Conservation (phyloP, 1,140 invertebrate species). For the Archivesica marissinica region DNA sequence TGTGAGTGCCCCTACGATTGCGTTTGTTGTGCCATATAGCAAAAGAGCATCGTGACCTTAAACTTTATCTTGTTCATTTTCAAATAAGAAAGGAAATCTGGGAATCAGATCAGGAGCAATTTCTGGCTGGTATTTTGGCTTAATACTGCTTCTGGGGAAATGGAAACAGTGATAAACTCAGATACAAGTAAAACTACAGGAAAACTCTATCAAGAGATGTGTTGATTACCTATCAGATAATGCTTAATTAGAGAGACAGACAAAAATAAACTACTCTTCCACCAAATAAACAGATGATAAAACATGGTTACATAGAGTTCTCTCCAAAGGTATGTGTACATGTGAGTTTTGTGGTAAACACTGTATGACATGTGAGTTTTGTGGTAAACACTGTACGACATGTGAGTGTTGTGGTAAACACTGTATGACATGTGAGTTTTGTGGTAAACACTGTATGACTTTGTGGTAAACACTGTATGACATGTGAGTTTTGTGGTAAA, state of each 20-base stretch:
- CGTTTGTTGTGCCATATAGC: neutral
- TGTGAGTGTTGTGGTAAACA: neutral
- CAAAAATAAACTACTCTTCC: neutral
- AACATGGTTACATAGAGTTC: neutral
- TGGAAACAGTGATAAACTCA: neutral
- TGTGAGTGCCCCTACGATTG: neutral
- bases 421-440: neutral
- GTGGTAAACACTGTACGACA: neutral
- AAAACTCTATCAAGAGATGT: neutral
- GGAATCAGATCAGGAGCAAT: neutral
- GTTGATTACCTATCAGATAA: conserved; percentile 3
- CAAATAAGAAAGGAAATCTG: neutral
- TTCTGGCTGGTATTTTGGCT: neutral
- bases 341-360: neutral
- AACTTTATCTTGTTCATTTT: neutral
- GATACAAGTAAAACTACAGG: neutral
- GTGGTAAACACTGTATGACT: neutral
- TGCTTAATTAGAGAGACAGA: conserved; percentile 8
- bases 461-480: neutral
- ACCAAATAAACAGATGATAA: neutral
- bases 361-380: neutral
- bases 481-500: neutral
- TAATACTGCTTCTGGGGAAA: neutral
- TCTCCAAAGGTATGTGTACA: neutral
- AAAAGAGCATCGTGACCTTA: neutral